Evolutionary conservation across 2,113 vertebrate species (phyloP).

Genomic region (Eudyptes chrysolophus): DNA sequence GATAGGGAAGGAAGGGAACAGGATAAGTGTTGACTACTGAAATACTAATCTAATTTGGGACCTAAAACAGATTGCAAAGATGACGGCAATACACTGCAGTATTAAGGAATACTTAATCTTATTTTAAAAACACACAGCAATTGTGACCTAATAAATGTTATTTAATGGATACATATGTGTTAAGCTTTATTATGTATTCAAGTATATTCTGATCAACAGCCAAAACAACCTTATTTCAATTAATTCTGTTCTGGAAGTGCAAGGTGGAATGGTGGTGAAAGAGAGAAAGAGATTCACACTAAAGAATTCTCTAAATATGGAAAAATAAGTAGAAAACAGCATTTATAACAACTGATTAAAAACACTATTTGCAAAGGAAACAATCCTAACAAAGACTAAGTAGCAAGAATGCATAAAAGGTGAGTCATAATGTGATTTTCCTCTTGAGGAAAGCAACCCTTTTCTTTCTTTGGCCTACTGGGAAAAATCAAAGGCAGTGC

Average conservation of each 20-base stretch:
- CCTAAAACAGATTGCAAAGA: not conserved
- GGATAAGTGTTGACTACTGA: not conserved
- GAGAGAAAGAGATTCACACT: not conserved
- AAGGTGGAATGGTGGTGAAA: not conserved
- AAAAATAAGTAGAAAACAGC: not conserved
- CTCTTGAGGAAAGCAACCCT: not conserved
- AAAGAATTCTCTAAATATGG: not conserved
- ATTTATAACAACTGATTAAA: not conserved
- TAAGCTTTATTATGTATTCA: not conserved
- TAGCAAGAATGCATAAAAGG: not conserved
- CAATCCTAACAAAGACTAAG: not conserved
- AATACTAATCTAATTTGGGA: not conserved
- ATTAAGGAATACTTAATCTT: not conserved
- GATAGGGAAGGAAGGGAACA: not conserved
- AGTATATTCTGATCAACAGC: not conserved
- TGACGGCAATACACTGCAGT: not conserved
- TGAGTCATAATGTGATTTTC: not conserved
- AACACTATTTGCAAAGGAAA: not conserved
- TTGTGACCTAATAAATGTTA: not conserved
- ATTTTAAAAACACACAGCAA: not conserved
- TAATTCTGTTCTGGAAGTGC: not conserved
- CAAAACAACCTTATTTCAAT: not conserved
- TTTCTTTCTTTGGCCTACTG: not conserved
- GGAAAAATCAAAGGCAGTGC: conserved; percentile 15
- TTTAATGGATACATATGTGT: not conserved